phyloP scores from a whole-genome alignment of 2,888 invertebrate genomes.

The Drosophila gaucha region DNA sequence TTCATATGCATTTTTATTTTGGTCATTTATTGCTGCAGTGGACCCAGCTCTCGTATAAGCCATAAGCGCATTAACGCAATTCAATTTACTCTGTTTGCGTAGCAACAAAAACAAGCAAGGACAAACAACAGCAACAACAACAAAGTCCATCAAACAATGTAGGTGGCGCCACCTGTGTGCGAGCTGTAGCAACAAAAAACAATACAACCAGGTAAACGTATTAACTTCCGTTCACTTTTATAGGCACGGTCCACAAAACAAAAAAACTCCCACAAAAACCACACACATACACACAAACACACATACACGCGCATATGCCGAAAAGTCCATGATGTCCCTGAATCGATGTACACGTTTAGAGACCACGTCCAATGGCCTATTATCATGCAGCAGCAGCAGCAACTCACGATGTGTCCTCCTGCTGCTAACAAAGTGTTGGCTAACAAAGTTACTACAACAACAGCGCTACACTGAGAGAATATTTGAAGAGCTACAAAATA shows the following conservation, averaged over 20 bases:
- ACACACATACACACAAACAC: conserved; percentile 24
- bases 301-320: conserved; percentile 30
- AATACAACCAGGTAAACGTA: conserved; percentile 66
- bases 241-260: conserved; percentile 45
- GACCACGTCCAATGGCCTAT: conserved; percentile 47
- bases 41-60: conserved; percentile 51
- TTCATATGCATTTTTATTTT: conserved; percentile 74
- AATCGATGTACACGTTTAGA: conserved; percentile 15
- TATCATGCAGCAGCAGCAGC: conserved; percentile 47
- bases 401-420: conserved; percentile 39
- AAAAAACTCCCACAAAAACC: conserved; percentile 31
- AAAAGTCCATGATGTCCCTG: conserved; percentile 52
- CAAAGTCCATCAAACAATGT: conserved; percentile 55
- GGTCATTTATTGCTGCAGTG: conserved; percentile 56
- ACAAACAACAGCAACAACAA: conserved; percentile 23
- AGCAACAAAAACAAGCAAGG: conserved; percentile 35
- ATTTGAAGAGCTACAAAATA: not conserved
- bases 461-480: conserved; percentile 27
- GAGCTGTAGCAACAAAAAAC: conserved; percentile 38
- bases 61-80: conserved; percentile 79
- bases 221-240: conserved; percentile 79
- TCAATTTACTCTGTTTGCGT: conserved; percentile 68
- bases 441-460: conserved; percentile 56
- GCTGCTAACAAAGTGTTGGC: conserved; percentile 37
- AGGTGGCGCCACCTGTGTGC: conserved; percentile 61